Evolutionary conservation across 2,888 invertebrate genomes (phyloP).

Genomic region (Metopia argyrocephala): DNA sequence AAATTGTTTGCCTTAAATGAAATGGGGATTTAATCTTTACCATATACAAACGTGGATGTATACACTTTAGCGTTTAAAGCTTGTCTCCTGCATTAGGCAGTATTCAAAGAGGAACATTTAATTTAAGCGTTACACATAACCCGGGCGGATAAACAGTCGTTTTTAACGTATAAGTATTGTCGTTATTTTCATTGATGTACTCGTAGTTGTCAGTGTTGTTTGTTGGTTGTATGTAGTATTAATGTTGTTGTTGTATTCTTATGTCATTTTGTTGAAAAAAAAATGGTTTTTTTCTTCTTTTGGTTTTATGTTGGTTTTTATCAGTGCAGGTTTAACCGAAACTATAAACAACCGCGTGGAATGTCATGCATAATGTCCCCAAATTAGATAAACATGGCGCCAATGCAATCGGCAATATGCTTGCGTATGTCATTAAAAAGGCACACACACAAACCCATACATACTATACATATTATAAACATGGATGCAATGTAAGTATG

Average conservation of each 20-base stretch:
- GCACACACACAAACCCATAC: constrained; percentile 7
- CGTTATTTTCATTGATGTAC: not conserved
- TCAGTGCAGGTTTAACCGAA: constrained; percentile 78
- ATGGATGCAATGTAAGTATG: not conserved
- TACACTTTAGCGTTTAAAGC: too few relatives aligned
- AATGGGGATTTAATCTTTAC: constrained; percentile 12
- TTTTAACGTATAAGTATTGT: not conserved
- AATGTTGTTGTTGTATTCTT: not conserved
- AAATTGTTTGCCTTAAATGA: constrained; percentile 15
- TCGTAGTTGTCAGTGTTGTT: not conserved
- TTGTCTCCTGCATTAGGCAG: too few relatives aligned
- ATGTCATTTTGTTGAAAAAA: constrained; percentile 37
- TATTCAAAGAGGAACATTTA: too few relatives aligned
- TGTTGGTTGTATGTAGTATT: not conserved
- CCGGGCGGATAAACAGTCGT: constrained; percentile 43
- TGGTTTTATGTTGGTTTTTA: constrained; percentile 67
- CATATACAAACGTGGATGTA: not conserved
- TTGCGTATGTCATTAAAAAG: constrained; percentile 53
- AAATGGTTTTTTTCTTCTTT: constrained; percentile 36
- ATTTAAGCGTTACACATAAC: too few relatives aligned
- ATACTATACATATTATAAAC: too few relatives aligned
- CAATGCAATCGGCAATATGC: constrained; percentile 62
- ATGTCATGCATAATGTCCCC: constrained; percentile 79
- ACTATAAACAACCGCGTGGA: constrained; percentile 78
- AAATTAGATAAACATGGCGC: constrained; percentile 65